Evolutionary conservation across 2,888 invertebrate species (phyloP).

Genomic region (Ennomos fuscantarius): DNA sequence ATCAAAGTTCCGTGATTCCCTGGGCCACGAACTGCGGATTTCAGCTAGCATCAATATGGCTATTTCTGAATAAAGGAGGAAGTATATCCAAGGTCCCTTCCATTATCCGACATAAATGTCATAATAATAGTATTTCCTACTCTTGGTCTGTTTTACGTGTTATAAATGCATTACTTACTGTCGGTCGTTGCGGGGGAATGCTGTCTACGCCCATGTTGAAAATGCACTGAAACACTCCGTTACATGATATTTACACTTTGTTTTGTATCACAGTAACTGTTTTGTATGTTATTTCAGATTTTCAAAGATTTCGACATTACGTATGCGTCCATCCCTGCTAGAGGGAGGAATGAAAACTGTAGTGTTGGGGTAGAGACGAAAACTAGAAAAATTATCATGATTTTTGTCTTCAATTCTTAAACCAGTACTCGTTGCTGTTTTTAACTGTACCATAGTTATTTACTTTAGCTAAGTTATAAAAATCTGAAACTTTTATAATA

Average conservation of each 20-base stretch:
- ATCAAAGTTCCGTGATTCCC: too few species aligned
- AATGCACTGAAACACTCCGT: constrained; percentile 43
- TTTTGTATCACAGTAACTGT: constrained; percentile 37
- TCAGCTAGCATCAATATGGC: too few species aligned
- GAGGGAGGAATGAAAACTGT: constrained; percentile 48
- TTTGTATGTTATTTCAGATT: constrained; percentile 36
- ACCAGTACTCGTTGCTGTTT: background rate
- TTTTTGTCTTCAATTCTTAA: background rate
- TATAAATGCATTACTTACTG: constrained; percentile 52
- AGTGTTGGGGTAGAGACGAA: constrained; percentile 48
- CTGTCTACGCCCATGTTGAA: constrained; percentile 73
- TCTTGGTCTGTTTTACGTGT: constrained; percentile 2
- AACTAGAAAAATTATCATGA: background rate
- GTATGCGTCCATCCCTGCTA: constrained; percentile 58
- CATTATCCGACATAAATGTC: constrained; percentile 27
- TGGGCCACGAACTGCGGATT: too few species aligned
- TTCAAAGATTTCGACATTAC: constrained; percentile 50
- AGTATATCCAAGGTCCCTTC: constrained; percentile 16
- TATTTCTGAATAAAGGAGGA: constrained; percentile 6
- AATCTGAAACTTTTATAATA: too few species aligned
- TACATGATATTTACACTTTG: constrained; percentile 47
- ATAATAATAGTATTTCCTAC: constrained; percentile 18
- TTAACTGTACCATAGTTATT: background rate
- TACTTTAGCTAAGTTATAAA: too few species aligned
- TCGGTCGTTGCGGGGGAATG: constrained; percentile 58